phyloP scores from a whole-genome alignment of 2,888 invertebrate genomes.

The Celastrina argiolus region DNA sequence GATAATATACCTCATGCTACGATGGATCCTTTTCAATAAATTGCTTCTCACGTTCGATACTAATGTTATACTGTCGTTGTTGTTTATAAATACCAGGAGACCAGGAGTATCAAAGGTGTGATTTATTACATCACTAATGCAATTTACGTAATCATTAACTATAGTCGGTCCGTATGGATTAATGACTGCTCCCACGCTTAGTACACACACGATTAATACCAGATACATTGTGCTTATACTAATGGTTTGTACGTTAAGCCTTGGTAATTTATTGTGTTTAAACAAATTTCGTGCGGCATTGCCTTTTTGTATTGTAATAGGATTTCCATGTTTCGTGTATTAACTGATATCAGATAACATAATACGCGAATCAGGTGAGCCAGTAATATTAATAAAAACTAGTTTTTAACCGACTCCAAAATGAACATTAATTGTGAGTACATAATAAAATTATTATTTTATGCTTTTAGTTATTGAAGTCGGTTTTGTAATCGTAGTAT shows the following conservation, averaged over 20 bases:
- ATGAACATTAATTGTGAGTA: too few species aligned
- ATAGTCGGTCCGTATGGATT: slow-evolving; percentile 53
- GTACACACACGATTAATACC: slow-evolving; percentile 12
- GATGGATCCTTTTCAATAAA: slow-evolving; percentile 46
- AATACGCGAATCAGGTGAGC: not conserved
- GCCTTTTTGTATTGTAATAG: not conserved
- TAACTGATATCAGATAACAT: not conserved
- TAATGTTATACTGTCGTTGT: slow-evolving; percentile 43
- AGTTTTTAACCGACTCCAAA: too few species aligned
- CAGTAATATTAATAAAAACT: not conserved
- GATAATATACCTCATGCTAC: slow-evolving; percentile 41
- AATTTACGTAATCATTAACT: slow-evolving; percentile 47
- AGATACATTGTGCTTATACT: slow-evolving; percentile 14
- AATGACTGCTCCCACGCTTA: slow-evolving; percentile 29
- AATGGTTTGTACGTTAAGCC: not conserved
- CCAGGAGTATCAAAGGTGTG: slow-evolving; percentile 49
- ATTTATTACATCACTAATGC: slow-evolving; percentile 47
- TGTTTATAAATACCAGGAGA: slow-evolving; percentile 48
- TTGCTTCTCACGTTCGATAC: slow-evolving; percentile 44
- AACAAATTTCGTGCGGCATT: not conserved
- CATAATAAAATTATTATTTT: too few species aligned
- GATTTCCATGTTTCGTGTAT: not conserved
- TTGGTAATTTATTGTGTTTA: not conserved
- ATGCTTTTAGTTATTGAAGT: too few species aligned
- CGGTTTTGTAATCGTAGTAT: too few species aligned